Evolutionary conservation across 2,113 vertebrate species (phyloP).

Genomic region (Henicopernis longicauda): DNA sequence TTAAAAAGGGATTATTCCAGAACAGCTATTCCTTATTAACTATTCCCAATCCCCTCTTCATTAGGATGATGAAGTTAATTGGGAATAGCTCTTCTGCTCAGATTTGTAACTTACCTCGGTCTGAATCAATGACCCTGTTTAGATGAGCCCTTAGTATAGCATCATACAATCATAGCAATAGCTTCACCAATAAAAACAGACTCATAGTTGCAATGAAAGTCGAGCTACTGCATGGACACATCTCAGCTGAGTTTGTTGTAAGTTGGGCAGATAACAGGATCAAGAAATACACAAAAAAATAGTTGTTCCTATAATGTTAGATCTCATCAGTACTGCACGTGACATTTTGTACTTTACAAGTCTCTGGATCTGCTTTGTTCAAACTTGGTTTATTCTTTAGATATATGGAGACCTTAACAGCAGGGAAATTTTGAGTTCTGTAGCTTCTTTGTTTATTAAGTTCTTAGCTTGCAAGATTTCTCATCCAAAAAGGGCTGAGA

Average conservation of each 20-base stretch:
- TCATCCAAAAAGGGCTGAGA: slow-evolving; percentile 56
- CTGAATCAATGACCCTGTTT: neutral
- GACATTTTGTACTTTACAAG: neutral
- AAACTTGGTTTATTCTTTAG: neutral
- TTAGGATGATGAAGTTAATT: neutral
- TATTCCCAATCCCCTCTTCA: neutral
- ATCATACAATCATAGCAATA: neutral
- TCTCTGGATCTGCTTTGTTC: neutral
- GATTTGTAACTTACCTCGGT: neutral
- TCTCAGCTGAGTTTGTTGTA: neutral
- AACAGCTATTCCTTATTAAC: slow-evolving; percentile 36
- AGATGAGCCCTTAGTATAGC: neutral
- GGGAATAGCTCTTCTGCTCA: neutral
- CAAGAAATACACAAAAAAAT: neutral
- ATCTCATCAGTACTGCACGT: neutral
- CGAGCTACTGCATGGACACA: neutral
- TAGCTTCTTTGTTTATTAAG: slow-evolving; percentile 43
- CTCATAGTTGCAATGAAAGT: neutral
- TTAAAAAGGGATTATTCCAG: slow-evolving; percentile 25
- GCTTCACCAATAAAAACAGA: neutral
- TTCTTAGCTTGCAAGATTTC: slow-evolving; percentile 55
- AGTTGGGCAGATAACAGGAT: neutral
- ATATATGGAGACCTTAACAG: neutral
- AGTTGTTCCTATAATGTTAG: neutral
- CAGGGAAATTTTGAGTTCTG: neutral